These are phyloP conservation scores for Troilus luridus DNA, from an alignment of 2,888 invertebrate species.

Conservation along the genomic window DNA sequence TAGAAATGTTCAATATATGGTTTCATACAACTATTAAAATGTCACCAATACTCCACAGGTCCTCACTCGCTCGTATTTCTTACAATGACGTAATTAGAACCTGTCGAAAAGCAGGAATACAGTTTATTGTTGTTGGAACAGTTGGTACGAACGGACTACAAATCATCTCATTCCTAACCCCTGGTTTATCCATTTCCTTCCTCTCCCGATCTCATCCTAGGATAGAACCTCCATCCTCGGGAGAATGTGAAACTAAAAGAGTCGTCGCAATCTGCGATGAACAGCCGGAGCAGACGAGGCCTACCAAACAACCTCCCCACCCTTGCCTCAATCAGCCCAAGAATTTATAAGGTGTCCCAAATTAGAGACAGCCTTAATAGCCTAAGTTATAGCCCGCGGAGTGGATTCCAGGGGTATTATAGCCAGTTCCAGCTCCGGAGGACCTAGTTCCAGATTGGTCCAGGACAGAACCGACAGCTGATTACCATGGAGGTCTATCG, in stretches of 20 bases:
- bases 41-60: too few species aligned
- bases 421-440: not conserved
- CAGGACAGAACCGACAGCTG: not conserved
- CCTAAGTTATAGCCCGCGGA: not conserved
- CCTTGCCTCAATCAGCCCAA: not conserved
- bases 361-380: slow-evolving; percentile 10
- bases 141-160: not conserved
- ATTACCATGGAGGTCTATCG: not conserved
- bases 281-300: not conserved
- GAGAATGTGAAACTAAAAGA: slow-evolving; percentile 15
- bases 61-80: too few species aligned
- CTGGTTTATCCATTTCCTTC: not conserved
- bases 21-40: too few species aligned
- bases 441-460: not conserved
- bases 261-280: not conserved
- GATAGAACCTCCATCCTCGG: not conserved
- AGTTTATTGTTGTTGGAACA: too few species aligned
- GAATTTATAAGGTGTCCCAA: slow-evolving; percentile 30
- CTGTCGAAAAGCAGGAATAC: too few species aligned
- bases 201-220: not conserved
- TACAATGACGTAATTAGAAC: too few species aligned
- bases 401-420: not conserved
- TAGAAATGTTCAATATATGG: too few species aligned
- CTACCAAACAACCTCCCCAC: not conserved
- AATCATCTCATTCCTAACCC: not conserved